Evolutionary conservation across 2,113 vertebrate species (phyloP), one percentile per base, ranked within the genome.

Genomic region (Larimichthys polyactis): DNA sequence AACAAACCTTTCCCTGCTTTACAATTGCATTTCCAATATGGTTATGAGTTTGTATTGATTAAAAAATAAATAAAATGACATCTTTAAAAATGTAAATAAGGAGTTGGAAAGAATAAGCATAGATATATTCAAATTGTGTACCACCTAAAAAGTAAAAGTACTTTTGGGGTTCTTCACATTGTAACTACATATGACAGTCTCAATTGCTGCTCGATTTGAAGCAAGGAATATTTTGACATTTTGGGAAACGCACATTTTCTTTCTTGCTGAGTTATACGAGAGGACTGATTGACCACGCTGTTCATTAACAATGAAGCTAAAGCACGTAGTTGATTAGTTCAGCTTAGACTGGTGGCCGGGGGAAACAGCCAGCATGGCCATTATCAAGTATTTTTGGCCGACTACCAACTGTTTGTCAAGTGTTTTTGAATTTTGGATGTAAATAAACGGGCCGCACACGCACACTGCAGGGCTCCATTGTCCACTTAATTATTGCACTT

Each of bases 11-110:
- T 57, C 49, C 22, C 43, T 55, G 52, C 46, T 49, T 60, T n/a
- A n/a, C 62, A 62, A 78, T 27, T 27, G 65, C 48, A 46, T 85
- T 49, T 11, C 16, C 58, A 24, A 81, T 57, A n/a, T 32, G 22
- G n/a, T 36, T 55, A 20, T 40, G 59, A 80, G 55, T 44, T 74
- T 75, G 70, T 57, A 20, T 44, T 65, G 40, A 51, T 68, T 4
- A 36, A 78, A 66, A 57, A 55, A 81, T n/a, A 36, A 36, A 7
- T 36, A 1, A 36, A 7, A 36, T 7, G 7, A 36, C 52, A 79
- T 19, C 65, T 19, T 9, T 55, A 10, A 57, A 1, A 36, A 62
- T 24, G 22, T 57, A 48, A 79, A 54, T 48, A 54, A 46, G 15
- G 19, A 65, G 51, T 15, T 44, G 11, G 22, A 40, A 20, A 43